phyloP scores from a whole-genome alignment of 2,113 vertebrate species.

The Osmerus eperlanus region DNA sequence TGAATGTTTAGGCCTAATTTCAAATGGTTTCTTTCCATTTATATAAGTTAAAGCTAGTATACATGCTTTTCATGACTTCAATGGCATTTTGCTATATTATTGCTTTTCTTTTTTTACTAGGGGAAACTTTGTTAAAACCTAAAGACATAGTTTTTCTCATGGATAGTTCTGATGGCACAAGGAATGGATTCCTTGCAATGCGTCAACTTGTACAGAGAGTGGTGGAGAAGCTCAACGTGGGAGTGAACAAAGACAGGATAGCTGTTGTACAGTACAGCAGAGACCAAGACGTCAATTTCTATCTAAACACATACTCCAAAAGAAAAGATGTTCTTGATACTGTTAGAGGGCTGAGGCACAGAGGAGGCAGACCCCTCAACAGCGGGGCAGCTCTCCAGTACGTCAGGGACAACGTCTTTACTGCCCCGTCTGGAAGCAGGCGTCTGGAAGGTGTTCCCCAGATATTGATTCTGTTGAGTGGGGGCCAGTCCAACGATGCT shows the following conservation, averaged over 20 bases:
- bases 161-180: conserved; percentile 51
- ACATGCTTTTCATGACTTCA: no score
- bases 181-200: conserved; percentile 3
- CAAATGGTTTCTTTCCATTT: not conserved
- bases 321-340: conserved; percentile 9
- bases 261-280: conserved; percentile 25
- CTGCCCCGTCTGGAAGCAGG: conserved; percentile 74
- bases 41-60: no score
- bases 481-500: conserved; percentile 63
- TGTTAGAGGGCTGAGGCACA: conserved; percentile 3
- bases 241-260: conserved; percentile 15
- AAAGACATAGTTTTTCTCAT: conserved; percentile 12
- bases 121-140: not conserved
- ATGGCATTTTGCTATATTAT: no score
- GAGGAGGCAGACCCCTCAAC: conserved; percentile 62
- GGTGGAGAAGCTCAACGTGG: conserved; percentile 24
- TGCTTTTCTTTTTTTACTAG: not conserved
- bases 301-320: conserved; percentile 18
- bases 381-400: conserved; percentile 70
- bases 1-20: no score
- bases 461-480: conserved; percentile 74
- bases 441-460: conserved; percentile 66
- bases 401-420: conserved; percentile 64
- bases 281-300: conserved; percentile 24
- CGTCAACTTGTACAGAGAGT: conserved; percentile 11